Conservation (phyloP, 64 coral and sea anemone genomes). For the Anthopleura sola region DNA sequence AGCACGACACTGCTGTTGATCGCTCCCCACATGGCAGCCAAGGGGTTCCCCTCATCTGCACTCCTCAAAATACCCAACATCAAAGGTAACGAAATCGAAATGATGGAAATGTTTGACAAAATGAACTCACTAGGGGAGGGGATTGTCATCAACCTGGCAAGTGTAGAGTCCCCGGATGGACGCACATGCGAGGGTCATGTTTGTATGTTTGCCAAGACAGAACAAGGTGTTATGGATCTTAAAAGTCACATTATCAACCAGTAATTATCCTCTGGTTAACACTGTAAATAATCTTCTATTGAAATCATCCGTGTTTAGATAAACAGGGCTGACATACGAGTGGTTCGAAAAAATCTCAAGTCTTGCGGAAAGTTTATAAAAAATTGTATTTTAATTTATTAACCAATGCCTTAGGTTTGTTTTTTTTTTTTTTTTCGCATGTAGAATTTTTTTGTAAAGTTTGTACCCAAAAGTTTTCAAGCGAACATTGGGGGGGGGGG, state of each 20-base stretch:
- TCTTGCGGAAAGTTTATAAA: too few relatives aligned
- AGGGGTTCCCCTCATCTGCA: constrained; percentile 44
- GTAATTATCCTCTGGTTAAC: not conserved
- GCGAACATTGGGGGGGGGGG: too few relatives aligned
- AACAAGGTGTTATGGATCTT: not conserved
- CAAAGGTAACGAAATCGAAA: not conserved
- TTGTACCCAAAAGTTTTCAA: too few relatives aligned
- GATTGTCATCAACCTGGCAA: constrained; percentile 13
- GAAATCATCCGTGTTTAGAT: too few relatives aligned
- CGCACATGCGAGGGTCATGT: not conserved
- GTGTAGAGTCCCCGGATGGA: not conserved
- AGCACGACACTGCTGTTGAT: constrained; percentile 74
- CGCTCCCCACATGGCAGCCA: constrained; percentile 57
- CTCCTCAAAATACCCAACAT: not conserved
- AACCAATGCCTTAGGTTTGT: too few relatives aligned
- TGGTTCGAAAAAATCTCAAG: too few relatives aligned
- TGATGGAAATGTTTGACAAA: constrained; percentile 26
- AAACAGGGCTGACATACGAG: too few relatives aligned
- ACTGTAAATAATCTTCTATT: not conserved
- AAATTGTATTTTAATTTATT: too few relatives aligned
- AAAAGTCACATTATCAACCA: not conserved
- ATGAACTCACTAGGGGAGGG: constrained; percentile 11
- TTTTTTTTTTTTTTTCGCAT: too few relatives aligned
- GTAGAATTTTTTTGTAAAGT: too few relatives aligned
- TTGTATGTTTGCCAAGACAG: constrained; percentile 15